Evolutionary conservation across 2,888 invertebrate species (phyloP).

Genomic region (Zygogramma bicolorata): DNA sequence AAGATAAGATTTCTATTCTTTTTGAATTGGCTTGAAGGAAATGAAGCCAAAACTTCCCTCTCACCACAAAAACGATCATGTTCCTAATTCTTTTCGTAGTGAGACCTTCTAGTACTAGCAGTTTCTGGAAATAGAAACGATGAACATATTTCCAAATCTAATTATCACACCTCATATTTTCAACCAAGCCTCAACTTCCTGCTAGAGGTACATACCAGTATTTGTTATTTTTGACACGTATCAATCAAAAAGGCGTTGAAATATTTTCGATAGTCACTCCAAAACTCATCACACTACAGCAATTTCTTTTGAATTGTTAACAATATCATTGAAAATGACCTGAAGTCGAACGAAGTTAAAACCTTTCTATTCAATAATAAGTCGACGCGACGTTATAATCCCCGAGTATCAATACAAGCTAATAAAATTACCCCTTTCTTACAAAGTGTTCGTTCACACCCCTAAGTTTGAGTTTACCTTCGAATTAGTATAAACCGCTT

Average conservation of each 20-base stretch:
- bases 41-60: too few species aligned
- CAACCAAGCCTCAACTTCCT: background rate
- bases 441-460: constrained; percentile 49
- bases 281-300: constrained; percentile 24
- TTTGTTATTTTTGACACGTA: constrained; percentile 30
- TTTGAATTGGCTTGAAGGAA: too few species aligned
- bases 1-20: too few species aligned
- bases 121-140: too few species aligned
- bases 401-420: constrained; percentile 46
- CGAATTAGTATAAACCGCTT: constrained; percentile 36
- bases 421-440: constrained; percentile 49
- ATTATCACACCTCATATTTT: background rate
- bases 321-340: constrained; percentile 43
- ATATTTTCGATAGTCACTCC: constrained; percentile 28
- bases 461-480: constrained; percentile 48
- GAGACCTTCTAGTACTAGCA: too few species aligned
- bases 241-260: constrained; percentile 18
- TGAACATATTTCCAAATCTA: too few species aligned
- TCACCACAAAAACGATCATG: too few species aligned
- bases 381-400: constrained; percentile 54
- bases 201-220: too few species aligned
- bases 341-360: constrained; percentile 26
- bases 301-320: constrained; percentile 36
- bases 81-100: too few species aligned
- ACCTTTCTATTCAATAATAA: constrained; percentile 43